Base-by-base conservation (phyloP, 2,797 vertebrate species). In the Mus caroli region DNA sequence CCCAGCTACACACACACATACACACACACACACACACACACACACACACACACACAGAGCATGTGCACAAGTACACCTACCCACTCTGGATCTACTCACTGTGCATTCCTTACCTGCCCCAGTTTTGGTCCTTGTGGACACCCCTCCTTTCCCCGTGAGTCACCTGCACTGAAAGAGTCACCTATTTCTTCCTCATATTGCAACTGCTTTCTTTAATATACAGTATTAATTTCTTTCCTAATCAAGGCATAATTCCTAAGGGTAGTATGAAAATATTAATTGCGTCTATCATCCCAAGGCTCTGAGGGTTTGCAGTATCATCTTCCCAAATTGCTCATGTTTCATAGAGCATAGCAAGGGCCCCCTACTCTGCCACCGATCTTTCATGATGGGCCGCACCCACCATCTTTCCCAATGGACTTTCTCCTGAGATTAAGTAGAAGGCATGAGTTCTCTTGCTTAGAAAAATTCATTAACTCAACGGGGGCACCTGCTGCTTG, bases 401-500 rank as follows among this genome's bases (percentile, higher is more conserved):
- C 50, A 22, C 19, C 69, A 60, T 6, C 28, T 46, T 43, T 54
- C 62, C 85, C 83, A 31, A 0, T 20, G 92, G 84, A 54, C 50
- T 91, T 67, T 91, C 62, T 96, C 80, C 90, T 50, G 3, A 69
- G 96, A 76, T 37, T 37, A 71, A 88, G 93, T 58, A 80, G 91
- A 88, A 96, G 71, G 85, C 88, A n/a, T 37, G 24, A 76, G 58
- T 88, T 96, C 78, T 96, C 71, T 54, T 64, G 90, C 92, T 94
- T 92, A 37, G 87, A 90, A 90, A 92, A 80, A 93, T 86, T 54
- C 15, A 6, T 87, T 69, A 91, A 31, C 94, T 94, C 73, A 46
- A 14, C 0, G 3, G 91, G 85, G 91, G 90, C 9, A 6, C 92
- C 84, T 80, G 90, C 96, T 87, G 92, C 69, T 56, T 73, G 92